phyloP scores from a whole-genome alignment of 2,888 invertebrate species.

The Euzophera pinguis region DNA sequence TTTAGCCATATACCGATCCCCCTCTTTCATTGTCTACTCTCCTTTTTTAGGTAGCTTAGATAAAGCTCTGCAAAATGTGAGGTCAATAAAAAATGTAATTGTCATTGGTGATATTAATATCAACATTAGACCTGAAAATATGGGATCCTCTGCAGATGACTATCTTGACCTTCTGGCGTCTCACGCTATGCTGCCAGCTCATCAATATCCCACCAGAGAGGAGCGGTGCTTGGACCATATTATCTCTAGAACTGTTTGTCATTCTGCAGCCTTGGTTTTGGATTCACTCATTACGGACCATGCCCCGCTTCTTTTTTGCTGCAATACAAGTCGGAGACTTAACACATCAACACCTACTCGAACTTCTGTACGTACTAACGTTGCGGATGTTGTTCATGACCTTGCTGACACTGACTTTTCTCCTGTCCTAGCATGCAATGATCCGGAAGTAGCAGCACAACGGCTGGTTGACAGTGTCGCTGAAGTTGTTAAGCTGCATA shows the following conservation, averaged over 20 bases:
- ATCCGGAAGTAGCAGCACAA: too few relatives aligned
- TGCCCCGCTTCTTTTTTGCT: background rate
- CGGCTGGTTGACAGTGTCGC: too few relatives aligned
- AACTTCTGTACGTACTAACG: too few relatives aligned
- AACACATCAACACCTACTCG: too few relatives aligned
- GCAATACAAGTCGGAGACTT: background rate
- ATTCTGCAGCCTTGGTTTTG: background rate
- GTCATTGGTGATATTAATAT: background rate
- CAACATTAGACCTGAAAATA: background rate
- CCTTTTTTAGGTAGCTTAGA: background rate
- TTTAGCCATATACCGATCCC: background rate
- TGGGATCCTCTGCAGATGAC: background rate
- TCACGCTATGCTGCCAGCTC: background rate
- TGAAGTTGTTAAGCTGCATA: too few relatives aligned
- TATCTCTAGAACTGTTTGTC: background rate
- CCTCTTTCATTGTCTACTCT: background rate
- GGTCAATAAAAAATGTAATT: background rate
- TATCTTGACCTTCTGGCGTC: background rate
- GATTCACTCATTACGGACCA: background rate
- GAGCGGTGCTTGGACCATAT: background rate
- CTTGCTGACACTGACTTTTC: too few relatives aligned
- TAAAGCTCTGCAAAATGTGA: background rate
- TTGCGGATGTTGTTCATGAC: too few relatives aligned
- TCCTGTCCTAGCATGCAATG: too few relatives aligned
- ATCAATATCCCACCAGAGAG: background rate